A percentile compares a stretch with the other conserved stretches of the same genome.
phyloP scores from a whole-genome alignment of 1,140 invertebrate species.

The Diuraphis noxia region DNA sequence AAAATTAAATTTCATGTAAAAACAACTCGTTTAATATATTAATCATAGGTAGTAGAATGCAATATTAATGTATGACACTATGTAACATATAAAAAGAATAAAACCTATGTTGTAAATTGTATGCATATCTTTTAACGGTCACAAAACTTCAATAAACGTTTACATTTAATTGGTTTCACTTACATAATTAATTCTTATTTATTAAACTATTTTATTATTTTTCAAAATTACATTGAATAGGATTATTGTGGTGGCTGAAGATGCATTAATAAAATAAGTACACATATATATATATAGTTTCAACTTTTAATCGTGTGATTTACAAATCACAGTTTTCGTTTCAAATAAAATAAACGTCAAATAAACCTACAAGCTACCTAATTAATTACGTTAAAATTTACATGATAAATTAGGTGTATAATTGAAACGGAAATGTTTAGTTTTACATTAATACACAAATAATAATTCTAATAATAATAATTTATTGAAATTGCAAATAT shows the following conservation, averaged over 20 bases:
- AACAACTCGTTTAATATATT: background rate
- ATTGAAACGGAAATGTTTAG: background rate
- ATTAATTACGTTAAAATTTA: background rate
- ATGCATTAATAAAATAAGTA: background rate
- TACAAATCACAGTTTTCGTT: background rate
- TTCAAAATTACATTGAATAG: background rate
- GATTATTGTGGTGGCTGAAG: background rate
- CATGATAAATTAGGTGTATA: background rate
- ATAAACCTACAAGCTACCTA: background rate
- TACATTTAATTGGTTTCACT: background rate
- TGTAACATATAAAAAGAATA: background rate
- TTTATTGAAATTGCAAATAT: background rate
- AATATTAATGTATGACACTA: background rate
- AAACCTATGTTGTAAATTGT: background rate
- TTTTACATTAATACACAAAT: background rate
- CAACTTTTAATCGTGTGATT: background rate
- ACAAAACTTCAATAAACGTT: background rate
- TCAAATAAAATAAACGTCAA: background rate
- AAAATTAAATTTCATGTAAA: background rate
- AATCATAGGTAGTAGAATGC: background rate
- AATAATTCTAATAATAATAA: background rate
- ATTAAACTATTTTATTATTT: background rate
- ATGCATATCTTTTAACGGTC: background rate
- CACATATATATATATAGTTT: background rate
- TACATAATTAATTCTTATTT: background rate